Evolutionary conservation across 1,140 invertebrate genomes (phyloP).

Genomic region (Leptopilina clavipes): DNA sequence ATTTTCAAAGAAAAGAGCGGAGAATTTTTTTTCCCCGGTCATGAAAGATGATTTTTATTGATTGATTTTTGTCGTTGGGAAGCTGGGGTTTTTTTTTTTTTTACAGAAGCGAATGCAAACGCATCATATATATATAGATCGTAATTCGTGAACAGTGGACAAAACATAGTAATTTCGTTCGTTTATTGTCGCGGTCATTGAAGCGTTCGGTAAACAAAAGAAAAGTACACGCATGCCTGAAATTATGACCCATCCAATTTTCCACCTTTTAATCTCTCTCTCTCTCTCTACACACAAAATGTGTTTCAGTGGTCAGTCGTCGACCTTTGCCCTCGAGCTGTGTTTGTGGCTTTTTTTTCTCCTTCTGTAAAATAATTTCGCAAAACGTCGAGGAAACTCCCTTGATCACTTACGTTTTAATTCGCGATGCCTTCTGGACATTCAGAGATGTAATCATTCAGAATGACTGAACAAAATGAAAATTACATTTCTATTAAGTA

Average conservation of each 20-base stretch:
- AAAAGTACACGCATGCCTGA: constrained; percentile 22
- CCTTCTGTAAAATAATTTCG: constrained; percentile 6
- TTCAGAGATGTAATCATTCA: not conserved
- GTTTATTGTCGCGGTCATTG: constrained; percentile 26
- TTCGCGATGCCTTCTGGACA: not conserved
- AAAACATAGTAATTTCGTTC: constrained; percentile 23
- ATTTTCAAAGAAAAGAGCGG: not conserved
- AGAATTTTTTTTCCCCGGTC: too few relatives aligned
- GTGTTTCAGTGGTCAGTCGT: constrained; percentile 22
- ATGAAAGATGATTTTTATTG: not conserved
- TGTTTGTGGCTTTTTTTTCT: too few relatives aligned
- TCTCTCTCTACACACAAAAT: not conserved
- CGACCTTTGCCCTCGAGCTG: constrained; percentile 1
- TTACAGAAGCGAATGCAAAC: constrained; percentile 1
- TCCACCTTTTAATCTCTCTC: constrained; percentile 12
- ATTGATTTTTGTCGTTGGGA: not conserved
- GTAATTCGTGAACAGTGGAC: constrained; percentile 24
- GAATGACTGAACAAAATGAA: not conserved
- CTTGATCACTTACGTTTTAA: constrained; percentile 11
- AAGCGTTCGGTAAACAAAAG: constrained; percentile 20
- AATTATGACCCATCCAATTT: constrained; percentile 33
- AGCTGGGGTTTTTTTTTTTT: not conserved
- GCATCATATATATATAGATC: not conserved
- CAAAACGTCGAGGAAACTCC: constrained; percentile 9
- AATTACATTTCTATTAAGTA: not conserved